phyloP scores from a whole-genome alignment of 2,113 vertebrate species.

The Grammomys dolichurus region DNA sequence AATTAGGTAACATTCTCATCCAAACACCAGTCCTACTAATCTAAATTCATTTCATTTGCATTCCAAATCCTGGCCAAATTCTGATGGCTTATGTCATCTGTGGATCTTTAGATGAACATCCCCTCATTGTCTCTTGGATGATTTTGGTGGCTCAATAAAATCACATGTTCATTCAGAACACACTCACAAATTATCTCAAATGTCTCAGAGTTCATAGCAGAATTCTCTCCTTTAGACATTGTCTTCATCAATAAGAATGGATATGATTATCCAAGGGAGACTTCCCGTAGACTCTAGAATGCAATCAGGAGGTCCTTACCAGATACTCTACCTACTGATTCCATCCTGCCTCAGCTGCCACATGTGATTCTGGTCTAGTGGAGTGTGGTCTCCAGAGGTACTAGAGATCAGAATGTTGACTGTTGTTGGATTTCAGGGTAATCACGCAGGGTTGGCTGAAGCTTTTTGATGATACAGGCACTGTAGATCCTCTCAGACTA shows the following conservation, averaged over 20 bases:
- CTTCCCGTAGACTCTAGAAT: not conserved
- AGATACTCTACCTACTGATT: not conserved
- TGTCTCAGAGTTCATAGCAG: not conserved
- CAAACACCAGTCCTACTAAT: not conserved
- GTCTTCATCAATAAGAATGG: not conserved
- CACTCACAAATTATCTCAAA: not conserved
- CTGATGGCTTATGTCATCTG: not conserved
- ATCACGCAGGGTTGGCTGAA: not conserved
- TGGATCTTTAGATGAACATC: not conserved
- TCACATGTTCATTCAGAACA: fast-evolving
- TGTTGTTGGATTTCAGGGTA: not conserved
- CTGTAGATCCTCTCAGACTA: not conserved
- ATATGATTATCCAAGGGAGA: not conserved
- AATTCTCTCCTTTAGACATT: no score
- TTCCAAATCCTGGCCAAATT: not conserved
- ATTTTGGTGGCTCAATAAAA: not conserved
- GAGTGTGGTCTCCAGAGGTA: not conserved
- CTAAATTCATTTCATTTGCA: not conserved
- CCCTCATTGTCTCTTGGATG: not conserved
- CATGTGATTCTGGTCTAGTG: not conserved
- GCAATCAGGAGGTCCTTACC: not conserved
- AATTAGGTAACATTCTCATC: not conserved
- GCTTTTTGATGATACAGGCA: not conserved
- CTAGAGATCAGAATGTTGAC: not conserved
- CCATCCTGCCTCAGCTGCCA: not conserved